phyloP scores from a whole-genome alignment of 2,888 invertebrate species.

The Diaperis boleti region DNA sequence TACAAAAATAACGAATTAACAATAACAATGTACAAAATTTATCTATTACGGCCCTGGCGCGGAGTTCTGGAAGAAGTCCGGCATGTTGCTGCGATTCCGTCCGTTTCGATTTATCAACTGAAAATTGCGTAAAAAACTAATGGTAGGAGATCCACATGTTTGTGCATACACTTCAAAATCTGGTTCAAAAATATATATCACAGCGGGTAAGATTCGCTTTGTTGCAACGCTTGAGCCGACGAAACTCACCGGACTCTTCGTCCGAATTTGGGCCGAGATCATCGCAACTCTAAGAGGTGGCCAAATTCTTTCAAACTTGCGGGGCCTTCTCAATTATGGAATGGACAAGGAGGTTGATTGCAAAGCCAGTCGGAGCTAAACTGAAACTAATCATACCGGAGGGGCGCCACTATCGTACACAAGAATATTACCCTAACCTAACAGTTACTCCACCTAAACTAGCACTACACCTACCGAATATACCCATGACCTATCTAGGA shows the following conservation, averaged over 20 bases:
- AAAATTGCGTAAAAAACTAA: slow-evolving; percentile 6
- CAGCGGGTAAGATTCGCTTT: slow-evolving; percentile 8
- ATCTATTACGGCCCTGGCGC: slow-evolving; percentile 30
- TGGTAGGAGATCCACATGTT: neutral
- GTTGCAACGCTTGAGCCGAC: neutral
- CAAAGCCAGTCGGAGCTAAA: slow-evolving; percentile 51
- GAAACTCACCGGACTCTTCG: slow-evolving; percentile 15
- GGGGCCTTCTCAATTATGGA: slow-evolving; percentile 33
- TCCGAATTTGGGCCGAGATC: slow-evolving; percentile 29
- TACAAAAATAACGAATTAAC: slow-evolving; percentile 66
- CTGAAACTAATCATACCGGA: slow-evolving; percentile 51
- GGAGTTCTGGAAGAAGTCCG: slow-evolving; percentile 4
- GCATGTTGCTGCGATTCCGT: slow-evolving; percentile 10
- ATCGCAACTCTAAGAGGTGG: slow-evolving; percentile 20
- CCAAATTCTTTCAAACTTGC: slow-evolving; percentile 15
- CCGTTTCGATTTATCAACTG: slow-evolving; percentile 1
- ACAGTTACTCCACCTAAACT: slow-evolving; percentile 60
- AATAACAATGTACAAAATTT: slow-evolving; percentile 58
- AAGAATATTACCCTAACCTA: slow-evolving; percentile 60
- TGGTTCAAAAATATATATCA: slow-evolving; percentile 19
- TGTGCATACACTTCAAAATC: slow-evolving; percentile 16
- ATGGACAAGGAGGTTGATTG: slow-evolving; percentile 42
- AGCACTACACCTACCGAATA: slow-evolving; percentile 62
- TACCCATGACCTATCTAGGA: slow-evolving; percentile 56
- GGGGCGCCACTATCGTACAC: slow-evolving; percentile 60